A percentile compares a stretch with the other conserved stretches of the same genome.
Conservation (phyloP, 2,888 invertebrate genomes). For the Leptopilina drosophilae region DNA sequence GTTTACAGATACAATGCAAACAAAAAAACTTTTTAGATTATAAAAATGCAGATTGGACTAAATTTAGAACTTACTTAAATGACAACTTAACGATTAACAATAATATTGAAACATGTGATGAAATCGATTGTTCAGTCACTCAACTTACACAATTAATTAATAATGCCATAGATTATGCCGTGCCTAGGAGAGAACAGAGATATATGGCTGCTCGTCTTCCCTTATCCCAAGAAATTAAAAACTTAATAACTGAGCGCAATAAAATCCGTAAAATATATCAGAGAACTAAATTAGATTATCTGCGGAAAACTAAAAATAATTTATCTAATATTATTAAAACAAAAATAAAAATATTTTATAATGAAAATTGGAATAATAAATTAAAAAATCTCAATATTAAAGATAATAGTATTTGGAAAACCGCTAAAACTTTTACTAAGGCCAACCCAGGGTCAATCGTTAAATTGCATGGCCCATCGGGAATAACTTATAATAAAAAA, state of each 20-base stretch:
- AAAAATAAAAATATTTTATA: slow-evolving; percentile 45
- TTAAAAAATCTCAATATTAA: slow-evolving; percentile 44
- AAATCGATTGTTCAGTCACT: slow-evolving; percentile 51
- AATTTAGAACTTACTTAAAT: slow-evolving; percentile 48
- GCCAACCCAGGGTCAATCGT: slow-evolving; percentile 37
- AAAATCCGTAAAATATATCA: slow-evolving; percentile 49
- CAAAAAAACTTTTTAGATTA: slow-evolving; percentile 40
- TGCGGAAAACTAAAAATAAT: slow-evolving; percentile 12
- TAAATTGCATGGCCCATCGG: neutral
- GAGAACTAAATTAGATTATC: slow-evolving; percentile 30
- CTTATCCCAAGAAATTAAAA: slow-evolving; percentile 35
- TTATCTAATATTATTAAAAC: slow-evolving; percentile 48
- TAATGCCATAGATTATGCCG: slow-evolving; percentile 30
- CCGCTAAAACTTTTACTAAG: slow-evolving; percentile 47
- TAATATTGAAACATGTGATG: slow-evolving; percentile 31
- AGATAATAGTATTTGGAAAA: slow-evolving; percentile 47
- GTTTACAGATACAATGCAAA: neutral
- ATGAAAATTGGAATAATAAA: slow-evolving; percentile 43
- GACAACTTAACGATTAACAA: slow-evolving; percentile 43
- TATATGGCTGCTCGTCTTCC: slow-evolving; percentile 42
- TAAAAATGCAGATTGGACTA: slow-evolving; percentile 51
- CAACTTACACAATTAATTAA: slow-evolving; percentile 47
- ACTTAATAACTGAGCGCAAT: slow-evolving; percentile 48
- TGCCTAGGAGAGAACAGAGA: slow-evolving; percentile 38
- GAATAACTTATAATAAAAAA: neutral